Conservation (phyloP, 2,113 vertebrate genomes). For the Malurus alboscapulatus region DNA sequence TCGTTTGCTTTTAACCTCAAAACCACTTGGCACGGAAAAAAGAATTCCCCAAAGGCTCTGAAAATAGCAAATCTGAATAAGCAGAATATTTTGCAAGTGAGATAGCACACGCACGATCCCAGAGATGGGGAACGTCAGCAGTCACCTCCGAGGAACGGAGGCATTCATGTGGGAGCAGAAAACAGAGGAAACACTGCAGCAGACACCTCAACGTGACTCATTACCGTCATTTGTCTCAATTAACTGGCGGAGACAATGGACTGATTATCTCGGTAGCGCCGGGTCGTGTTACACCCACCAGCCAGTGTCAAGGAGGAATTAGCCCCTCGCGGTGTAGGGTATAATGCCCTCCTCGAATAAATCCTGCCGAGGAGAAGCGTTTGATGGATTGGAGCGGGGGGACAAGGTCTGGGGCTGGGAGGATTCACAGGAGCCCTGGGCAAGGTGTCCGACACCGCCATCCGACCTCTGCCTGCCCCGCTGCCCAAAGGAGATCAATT, state of each 20-base stretch:
- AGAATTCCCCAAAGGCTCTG: not conserved
- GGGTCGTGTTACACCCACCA: not conserved
- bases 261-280: not conserved
- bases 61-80: constrained; percentile 41
- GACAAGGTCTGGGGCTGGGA: not conserved
- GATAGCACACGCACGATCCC: not conserved
- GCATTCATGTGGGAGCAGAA: constrained; percentile 24
- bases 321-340: not conserved
- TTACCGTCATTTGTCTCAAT: constrained; percentile 33
- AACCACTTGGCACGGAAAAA: not conserved
- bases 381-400: not conserved
- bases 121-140: not conserved
- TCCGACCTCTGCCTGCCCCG: not conserved
- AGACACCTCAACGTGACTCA: constrained; percentile 51
- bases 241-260: constrained; percentile 23
- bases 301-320: not conserved
- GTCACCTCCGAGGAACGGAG: not conserved
- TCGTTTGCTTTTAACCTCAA: constrained; percentile 11
- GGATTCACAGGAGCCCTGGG: not conserved
- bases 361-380: not conserved
- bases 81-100: constrained; percentile 38
- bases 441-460: not conserved
- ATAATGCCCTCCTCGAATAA: not conserved
- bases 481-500: not conserved
- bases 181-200: not conserved